Base-by-base conservation (phyloP, 2,113 vertebrate species). In the Hemibagrus wyckioides region DNA sequence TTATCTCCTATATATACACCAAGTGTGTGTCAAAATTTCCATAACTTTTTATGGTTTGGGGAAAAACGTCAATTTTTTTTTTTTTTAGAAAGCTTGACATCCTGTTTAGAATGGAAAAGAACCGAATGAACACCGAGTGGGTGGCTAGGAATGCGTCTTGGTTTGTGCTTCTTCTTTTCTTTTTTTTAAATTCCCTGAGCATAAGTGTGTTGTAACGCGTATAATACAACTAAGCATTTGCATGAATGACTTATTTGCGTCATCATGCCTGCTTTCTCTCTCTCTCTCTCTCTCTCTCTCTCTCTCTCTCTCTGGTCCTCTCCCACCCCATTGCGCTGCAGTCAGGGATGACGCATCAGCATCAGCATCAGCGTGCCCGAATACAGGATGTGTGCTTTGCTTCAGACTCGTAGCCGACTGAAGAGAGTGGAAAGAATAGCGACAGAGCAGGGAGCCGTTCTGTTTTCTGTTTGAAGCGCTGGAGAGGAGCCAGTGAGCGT, bases 341-440 rank as follows among this genome's bases (percentile, higher is more conserved):
- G 93, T 94, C 91, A 85, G 87, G 90, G 86, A 93, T 95, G 95
- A 95, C 94, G 92, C 94, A 95, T 93, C 93, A 93, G 90, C 93
- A 92, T 92, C 71, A 75, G 73, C 75, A 80, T 57, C 79, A 80
- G 10, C 90, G 87, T 91, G 90, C 83, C n/a, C 90, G 89, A 90
- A 89, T 90, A 90, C 94, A 95, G 94, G 94, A 95, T 94, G 93
- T 93, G 91, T 90, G 82, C 84, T 82, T 92, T 90, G 92, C 91
- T 93, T 93, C 92, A 91, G 91, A 88, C 92, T 91, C 4, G 41
- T 84, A 91, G 91, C 90, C 86, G 90, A 90, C 89, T 41, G 14
- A 15, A 81, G 65, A 80, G 63, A 85, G 86, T n/a, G 71, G 65
- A 85, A 67, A 77, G 89, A 86, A 73, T 41, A 57, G 71, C 30